Conservation (phyloP, 2,113 vertebrate genomes). For the Mustela nigripes region DNA sequence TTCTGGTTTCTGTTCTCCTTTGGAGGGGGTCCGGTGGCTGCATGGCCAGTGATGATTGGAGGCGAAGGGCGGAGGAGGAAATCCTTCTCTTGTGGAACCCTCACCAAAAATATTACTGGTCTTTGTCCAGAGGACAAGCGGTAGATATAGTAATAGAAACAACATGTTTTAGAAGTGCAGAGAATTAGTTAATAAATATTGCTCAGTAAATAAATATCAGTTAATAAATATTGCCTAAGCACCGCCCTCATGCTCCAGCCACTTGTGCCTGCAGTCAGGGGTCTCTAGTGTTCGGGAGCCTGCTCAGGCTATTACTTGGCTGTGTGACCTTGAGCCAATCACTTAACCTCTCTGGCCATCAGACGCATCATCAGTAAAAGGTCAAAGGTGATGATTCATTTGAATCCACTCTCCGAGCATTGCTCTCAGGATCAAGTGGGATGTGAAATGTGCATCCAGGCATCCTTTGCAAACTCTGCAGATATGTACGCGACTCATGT, state of each 20-base stretch:
- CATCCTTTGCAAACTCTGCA: neutral
- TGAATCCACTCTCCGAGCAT: neutral
- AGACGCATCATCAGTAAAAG: neutral
- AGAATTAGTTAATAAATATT: neutral
- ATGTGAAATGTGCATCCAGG: neutral
- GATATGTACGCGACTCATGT: rapidly evolving
- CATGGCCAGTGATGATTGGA: neutral
- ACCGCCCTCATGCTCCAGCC: neutral
- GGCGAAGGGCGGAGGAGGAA: neutral
- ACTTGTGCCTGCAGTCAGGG: neutral
- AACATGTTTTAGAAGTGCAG: neutral
- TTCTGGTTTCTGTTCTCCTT: neutral
- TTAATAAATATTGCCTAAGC: neutral
- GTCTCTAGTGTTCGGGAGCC: neutral
- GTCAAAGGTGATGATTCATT: neutral
- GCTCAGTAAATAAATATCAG: neutral
- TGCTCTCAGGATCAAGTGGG: neutral
- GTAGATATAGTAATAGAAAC: neutral
- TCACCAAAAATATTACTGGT: neutral
- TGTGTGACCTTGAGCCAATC: slow-evolving; percentile 26
- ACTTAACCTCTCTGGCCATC: slow-evolving; percentile 42
- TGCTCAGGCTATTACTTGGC: neutral
- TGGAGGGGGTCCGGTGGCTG: neutral
- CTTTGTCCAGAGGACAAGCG: slow-evolving; percentile 5
- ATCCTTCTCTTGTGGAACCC: neutral